phyloP scores from a whole-genome alignment of 2,888 invertebrate genomes.

The Parnassius glacialis region DNA sequence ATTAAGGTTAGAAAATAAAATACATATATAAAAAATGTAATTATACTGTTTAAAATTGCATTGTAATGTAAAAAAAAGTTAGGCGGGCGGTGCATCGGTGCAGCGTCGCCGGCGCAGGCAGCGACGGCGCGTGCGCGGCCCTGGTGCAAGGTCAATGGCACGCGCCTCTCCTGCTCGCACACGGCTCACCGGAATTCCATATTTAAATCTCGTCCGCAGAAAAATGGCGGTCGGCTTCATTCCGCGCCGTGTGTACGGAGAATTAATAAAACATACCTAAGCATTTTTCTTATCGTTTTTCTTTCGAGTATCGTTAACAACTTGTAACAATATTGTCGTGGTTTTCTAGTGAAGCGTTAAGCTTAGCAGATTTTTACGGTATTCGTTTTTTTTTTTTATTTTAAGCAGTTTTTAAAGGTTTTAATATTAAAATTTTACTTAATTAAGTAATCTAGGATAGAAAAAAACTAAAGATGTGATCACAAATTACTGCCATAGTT shows the following conservation, averaged over 20 bases:
- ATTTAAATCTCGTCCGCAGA: slow-evolving; percentile 81
- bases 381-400: background rate
- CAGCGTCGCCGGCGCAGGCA: slow-evolving; percentile 46
- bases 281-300: slow-evolving; percentile 63
- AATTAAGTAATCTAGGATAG: too few species aligned
- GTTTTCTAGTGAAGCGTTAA: slow-evolving; percentile 50
- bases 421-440: too few species aligned
- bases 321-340: slow-evolving; percentile 56
- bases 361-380: slow-evolving; percentile 27
- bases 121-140: slow-evolving; percentile 70
- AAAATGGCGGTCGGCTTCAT: slow-evolving; percentile 78
- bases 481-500: background rate
- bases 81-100: slow-evolving; percentile 34
- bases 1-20: background rate
- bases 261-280: slow-evolving; percentile 78
- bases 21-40: background rate
- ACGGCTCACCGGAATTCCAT: slow-evolving; percentile 81
- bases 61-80: slow-evolving; percentile 24
- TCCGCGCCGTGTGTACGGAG: slow-evolving; percentile 72
- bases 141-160: slow-evolving; percentile 79
- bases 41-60: background rate
- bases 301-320: slow-evolving; percentile 68
- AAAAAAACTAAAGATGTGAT: background rate
- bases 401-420: too few species aligned
- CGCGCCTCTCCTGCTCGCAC: slow-evolving; percentile 78